phyloP scores from a whole-genome alignment of 1,140 invertebrate species.

The Forficula auricularia region DNA sequence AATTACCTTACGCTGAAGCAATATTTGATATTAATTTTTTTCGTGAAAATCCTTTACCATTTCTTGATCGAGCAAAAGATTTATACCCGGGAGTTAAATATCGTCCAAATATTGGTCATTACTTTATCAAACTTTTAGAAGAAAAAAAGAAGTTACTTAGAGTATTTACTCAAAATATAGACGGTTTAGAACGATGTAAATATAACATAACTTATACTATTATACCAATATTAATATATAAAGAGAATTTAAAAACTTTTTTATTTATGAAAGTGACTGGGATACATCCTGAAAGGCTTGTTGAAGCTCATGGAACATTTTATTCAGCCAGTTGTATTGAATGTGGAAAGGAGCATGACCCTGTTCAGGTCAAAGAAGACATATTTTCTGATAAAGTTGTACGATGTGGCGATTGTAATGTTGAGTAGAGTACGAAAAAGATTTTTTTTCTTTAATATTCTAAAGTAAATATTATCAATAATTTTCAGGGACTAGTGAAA shows the following conservation, averaged over 20 bases:
- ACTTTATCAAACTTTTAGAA: conserved; percentile 27
- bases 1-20: conserved; percentile 37
- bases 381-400: conserved; percentile 8
- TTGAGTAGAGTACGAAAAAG: neutral
- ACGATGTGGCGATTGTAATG: neutral
- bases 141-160: conserved; percentile 26
- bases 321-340: conserved; percentile 6
- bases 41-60: conserved; percentile 27
- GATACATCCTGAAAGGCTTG: conserved; percentile 7
- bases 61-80: conserved; percentile 29
- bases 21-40: conserved; percentile 39
- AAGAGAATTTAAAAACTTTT: too few relatives aligned
- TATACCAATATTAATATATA: too few relatives aligned
- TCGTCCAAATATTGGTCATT: conserved; percentile 27
- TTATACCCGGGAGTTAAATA: conserved; percentile 28
- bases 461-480: neutral
- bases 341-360: conserved; percentile 6
- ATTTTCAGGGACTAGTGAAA: conserved; percentile 9
- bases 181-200: conserved; percentile 35
- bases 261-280: too few relatives aligned
- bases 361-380: neutral
- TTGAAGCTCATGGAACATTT: conserved; percentile 10
- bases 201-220: conserved; percentile 7
- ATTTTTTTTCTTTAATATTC: neutral
- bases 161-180: conserved; percentile 36